phyloP scores from a whole-genome alignment of 2,797 vertebrate genomes.

The Poecilia picta region DNA sequence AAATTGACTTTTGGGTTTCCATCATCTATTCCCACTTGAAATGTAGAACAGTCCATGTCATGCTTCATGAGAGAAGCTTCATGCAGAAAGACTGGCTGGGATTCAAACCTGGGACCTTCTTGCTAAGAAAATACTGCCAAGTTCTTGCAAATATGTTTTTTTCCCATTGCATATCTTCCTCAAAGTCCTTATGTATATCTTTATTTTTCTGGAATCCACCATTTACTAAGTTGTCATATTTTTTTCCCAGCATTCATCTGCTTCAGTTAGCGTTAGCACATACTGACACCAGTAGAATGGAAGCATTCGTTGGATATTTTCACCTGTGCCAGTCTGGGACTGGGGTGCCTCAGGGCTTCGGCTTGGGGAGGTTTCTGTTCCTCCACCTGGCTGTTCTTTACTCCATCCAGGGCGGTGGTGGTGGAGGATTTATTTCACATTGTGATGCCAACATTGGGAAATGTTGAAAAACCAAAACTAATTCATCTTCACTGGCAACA shows the following conservation, averaged over 20 bases:
- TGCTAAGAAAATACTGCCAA: not conserved
- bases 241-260: not conserved
- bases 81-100: not conserved
- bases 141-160: not conserved
- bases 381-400: too few species aligned
- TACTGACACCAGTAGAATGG: not conserved
- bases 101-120: not conserved
- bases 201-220: not conserved
- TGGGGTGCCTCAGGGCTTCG: too few species aligned
- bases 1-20: not conserved
- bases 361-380: too few species aligned
- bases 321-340: too few species aligned
- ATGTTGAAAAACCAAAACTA: not conserved
- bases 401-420: too few species aligned
- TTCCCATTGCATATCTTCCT: not conserved
- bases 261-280: not conserved
- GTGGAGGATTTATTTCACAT: not conserved
- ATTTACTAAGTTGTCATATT: not conserved
- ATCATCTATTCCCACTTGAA: not conserved
- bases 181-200: not conserved
- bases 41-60: not conserved
- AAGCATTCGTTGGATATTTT: not conserved
- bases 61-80: not conserved
- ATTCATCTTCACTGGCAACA: not conserved
- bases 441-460: not conserved